Evolutionary conservation across 2,113 vertebrate genomes (phyloP), one percentile per base, ranked within the genome.

Genomic region (Callorhinus ursinus): DNA sequence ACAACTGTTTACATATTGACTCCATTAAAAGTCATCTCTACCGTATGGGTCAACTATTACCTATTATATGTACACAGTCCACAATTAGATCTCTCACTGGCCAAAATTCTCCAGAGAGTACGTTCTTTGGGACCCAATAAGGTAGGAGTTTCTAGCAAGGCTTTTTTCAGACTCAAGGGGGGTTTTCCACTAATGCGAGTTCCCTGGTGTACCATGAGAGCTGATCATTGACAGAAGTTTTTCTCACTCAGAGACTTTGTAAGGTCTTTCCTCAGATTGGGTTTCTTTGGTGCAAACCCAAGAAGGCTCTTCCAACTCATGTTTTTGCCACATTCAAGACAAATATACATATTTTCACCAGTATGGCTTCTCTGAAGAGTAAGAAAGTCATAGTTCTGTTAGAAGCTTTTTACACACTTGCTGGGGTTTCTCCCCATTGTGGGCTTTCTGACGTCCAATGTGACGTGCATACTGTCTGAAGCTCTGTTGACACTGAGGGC

Each of bases 271-370:
- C 7, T 99, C 99, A 0, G 98, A 98, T 80, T 99, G 98, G 16
- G 98, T 79, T 98, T 97, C 91, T 99, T 97, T 95, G 53, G 28
- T 91, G 21, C 26, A 96, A 97, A 98, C 99, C 98, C 65, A 99
- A 97, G 92, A 98, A 99, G 93, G 98, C n/a, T 98, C 89, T 99
- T 99, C 92, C 99, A 99, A 93, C 98, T 98, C 95, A 98, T 99
- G 74, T 97, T 98, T 97, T 98, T 99, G 84, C 98, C 99, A 88
- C 98, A 99, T 97, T 99, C 98, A 24, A 99, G 98, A 95, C 98
- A 99, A 67, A 99, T 97, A 81, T 97, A 99, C 51, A 97, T 97
- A 85, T 99, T 99, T 19, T 93, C 96, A 51, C 98, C 98, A 67
- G 96, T 93, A 95, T 96, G 97, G 79, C 93, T 98, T 97, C 85